These are phyloP conservation scores for Hydrolagus affinis DNA, from an alignment of 2,113 vertebrate genomes.

Conservation along the genomic window DNA sequence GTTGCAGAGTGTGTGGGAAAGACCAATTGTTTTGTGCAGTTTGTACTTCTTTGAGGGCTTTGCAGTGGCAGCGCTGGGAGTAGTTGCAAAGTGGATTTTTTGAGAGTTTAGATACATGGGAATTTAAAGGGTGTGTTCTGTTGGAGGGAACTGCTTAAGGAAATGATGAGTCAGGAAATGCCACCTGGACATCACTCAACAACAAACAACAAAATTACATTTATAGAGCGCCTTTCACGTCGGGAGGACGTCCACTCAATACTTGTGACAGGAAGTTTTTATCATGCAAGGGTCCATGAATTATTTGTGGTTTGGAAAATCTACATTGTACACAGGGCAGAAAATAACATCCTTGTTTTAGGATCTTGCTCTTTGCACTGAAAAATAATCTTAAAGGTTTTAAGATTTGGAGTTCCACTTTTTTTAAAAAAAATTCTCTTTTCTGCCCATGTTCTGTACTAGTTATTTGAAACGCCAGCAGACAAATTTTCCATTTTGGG, in stretches of 20 bases:
- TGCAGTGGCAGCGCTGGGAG: neutral
- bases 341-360: no score
- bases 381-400: neutral
- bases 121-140: neutral
- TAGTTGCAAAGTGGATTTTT: slow-evolving; percentile 10
- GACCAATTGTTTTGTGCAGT: neutral
- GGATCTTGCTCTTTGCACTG: neutral
- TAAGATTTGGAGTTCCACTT: neutral
- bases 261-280: neutral
- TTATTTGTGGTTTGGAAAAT: neutral
- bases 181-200: neutral
- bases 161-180: neutral
- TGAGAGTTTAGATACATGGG: neutral
- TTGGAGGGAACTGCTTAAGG: neutral
- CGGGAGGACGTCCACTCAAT: no score
- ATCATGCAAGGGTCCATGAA: neutral
- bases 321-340: neutral
- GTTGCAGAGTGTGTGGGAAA: slow-evolving; percentile 17
- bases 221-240: no score
- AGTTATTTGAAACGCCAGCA: neutral
- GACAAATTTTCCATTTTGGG: neutral
- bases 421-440: neutral
- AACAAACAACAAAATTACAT: no score
- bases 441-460: neutral
- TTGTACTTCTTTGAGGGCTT: neutral